Evolutionary conservation across 2,888 invertebrate genomes (phyloP).

Genomic region (Metalampra italica): DNA sequence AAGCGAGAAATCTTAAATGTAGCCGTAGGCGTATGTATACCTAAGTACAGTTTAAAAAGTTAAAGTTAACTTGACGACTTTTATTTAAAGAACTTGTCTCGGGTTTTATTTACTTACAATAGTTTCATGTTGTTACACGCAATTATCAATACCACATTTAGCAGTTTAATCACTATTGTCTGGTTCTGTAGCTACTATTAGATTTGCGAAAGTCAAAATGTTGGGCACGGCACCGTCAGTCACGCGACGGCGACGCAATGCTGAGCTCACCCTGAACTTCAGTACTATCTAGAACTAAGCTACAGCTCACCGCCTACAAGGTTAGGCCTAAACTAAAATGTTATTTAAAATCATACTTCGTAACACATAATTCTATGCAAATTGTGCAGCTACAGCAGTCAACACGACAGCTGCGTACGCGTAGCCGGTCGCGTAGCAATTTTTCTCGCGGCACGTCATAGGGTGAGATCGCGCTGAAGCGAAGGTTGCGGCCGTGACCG

Average conservation of each 20-base stretch:
- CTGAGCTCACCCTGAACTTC: slow-evolving; percentile 21
- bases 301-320: neutral
- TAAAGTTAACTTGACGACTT: too few species aligned
- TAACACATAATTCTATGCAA: too few species aligned
- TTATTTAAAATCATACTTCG: too few species aligned
- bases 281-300: slow-evolving; percentile 1
- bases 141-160: too few species aligned
- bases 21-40: too few species aligned
- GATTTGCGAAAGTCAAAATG: slow-evolving; percentile 60
- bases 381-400: neutral
- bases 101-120: too few species aligned
- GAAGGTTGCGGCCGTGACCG: slow-evolving; percentile 77
- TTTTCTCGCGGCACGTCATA: slow-evolving; percentile 44
- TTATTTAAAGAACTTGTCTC: too few species aligned
- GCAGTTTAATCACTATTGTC: slow-evolving; percentile 45
- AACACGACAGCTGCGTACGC: slow-evolving; percentile 19
- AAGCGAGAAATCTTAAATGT: too few species aligned
- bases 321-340: too few species aligned
- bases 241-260: slow-evolving; percentile 54
- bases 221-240: slow-evolving; percentile 60
- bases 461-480: slow-evolving; percentile 65
- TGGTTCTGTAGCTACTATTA: slow-evolving; percentile 41
- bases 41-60: too few species aligned
- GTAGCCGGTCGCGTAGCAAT: slow-evolving; percentile 43
- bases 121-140: too few species aligned